Conservation (phyloP, 2,888 invertebrate species). For the Sialis lutaria region DNA sequence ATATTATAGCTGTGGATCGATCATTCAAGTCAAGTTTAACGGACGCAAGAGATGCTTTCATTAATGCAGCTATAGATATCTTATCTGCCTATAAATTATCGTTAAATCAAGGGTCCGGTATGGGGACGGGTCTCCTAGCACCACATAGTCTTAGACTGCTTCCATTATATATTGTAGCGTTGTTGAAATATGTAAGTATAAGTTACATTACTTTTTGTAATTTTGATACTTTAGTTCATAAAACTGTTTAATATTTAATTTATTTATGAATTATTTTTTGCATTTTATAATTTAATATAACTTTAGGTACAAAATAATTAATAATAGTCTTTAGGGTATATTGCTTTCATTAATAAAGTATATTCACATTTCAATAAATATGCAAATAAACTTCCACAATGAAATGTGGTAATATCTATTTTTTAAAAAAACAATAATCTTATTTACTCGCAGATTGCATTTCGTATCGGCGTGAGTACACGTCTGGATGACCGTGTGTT, state of each 20-base stretch:
- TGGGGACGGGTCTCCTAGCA: conserved; percentile 47
- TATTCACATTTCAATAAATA: neutral
- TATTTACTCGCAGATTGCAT: conserved; percentile 47
- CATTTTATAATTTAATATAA: neutral
- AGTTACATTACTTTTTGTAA: neutral
- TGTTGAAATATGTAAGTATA: conserved; percentile 63
- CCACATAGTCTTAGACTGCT: conserved; percentile 64
- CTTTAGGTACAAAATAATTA: too few relatives aligned
- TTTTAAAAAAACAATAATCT: neutral
- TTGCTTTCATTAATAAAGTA: neutral
- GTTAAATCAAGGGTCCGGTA: conserved; percentile 40
- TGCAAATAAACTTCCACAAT: too few relatives aligned
- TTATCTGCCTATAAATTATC: conserved; percentile 53
- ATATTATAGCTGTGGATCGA: conserved; percentile 74
- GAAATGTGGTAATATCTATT: neutral
- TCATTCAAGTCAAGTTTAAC: conserved; percentile 68
- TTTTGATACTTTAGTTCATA: neutral
- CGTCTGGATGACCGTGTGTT: conserved; percentile 84
- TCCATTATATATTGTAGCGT: conserved; percentile 75
- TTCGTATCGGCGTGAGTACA: conserved; percentile 74
- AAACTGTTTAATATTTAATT: too few relatives aligned
- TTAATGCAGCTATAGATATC: conserved; percentile 87
- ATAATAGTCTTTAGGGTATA: too few relatives aligned
- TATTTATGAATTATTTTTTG: too few relatives aligned
- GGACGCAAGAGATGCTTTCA: conserved; percentile 91